phyloP scores from a whole-genome alignment of 1,140 invertebrate genomes.

The Drosophila ficusphila region DNA sequence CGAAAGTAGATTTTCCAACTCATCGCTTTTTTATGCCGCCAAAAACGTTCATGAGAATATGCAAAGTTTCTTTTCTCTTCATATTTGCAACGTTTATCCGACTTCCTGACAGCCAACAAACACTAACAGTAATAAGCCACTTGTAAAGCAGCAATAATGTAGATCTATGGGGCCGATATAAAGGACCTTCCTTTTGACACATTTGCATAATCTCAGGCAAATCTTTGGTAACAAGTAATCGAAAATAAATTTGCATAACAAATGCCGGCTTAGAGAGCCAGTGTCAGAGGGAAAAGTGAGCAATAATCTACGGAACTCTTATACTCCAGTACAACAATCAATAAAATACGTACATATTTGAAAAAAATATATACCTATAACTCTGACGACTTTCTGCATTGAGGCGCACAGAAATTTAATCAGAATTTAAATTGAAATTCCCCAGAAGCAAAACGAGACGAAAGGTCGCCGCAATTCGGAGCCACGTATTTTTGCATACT shows the following conservation, averaged over 20 bases:
- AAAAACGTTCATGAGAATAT: conserved; percentile 62
- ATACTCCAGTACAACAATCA: conserved; percentile 16
- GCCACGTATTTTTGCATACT: conserved; percentile 20
- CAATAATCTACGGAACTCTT: conserved; percentile 47
- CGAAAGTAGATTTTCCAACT: conserved; percentile 73
- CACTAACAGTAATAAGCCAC: conserved; percentile 80
- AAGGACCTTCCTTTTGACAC: conserved; percentile 44
- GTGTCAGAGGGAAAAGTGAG: conserved; percentile 41
- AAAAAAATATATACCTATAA: conserved; percentile 35
- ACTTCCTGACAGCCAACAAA: conserved; percentile 56
- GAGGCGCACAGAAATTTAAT: conserved; percentile 71
- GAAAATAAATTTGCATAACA: conserved; percentile 83
- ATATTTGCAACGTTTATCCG: conserved; percentile 42
- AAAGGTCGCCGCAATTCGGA: conserved; percentile 19
- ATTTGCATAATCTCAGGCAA: conserved; percentile 79
- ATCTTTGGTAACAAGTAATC: conserved; percentile 83
- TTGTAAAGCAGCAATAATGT: conserved; percentile 66
- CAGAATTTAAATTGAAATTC: conserved; percentile 79
- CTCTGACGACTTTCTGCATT: conserved; percentile 51
- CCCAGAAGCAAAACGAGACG: conserved; percentile 35
- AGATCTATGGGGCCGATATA: conserved; percentile 43
- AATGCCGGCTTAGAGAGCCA: conserved; percentile 50
- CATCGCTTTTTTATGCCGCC: conserved; percentile 52
- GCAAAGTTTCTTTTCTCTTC: conserved; percentile 60
- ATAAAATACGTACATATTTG: conserved; percentile 24